Evolutionary conservation across 2,888 invertebrate species (phyloP), one percentile per base, ranked within the genome.

Genomic region (Gortyna flavago): DNA sequence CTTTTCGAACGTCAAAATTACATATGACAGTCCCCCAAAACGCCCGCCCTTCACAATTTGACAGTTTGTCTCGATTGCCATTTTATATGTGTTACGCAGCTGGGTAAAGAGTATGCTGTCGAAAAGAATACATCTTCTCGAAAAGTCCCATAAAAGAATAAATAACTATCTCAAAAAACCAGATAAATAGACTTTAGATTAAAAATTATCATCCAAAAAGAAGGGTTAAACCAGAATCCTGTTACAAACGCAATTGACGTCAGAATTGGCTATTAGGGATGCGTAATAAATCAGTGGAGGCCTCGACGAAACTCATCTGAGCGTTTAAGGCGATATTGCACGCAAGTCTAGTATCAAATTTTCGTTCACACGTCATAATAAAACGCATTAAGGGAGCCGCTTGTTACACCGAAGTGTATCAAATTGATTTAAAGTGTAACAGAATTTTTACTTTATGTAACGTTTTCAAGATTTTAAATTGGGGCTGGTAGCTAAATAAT

Each of bases 341-440:
- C 92, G 93, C 92, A 91, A 94, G 91, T 92, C 88, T 88, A 88
- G 92, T 93, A 94, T 94, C 94, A 94, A 95, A 95, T 94, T 94
- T 94, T 94, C 95, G 93, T 93, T 95, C 93, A 94, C 94, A 95
- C 94, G 75, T 85, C 85, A 91, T 95, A 94, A 95, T 95, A 95
- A 95, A 95, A 95, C 92, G 92, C 92, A 93, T 95, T 95, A 94
- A 85, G 78, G 77, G 71, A 85, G 88, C 71, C 72, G 87, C 62
- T 1, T 88, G 65, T 94, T 80, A 94, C 94, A 95, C 93, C 90
- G 93, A 72, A 75, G 72, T 66, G 90, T 29, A 18, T 9, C 35
- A 66, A 75, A 72, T 72, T 77, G n/a, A 75, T 75, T 75, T 44
- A 1, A 65, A 35, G 3, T 44, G 41, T 59, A 32, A 57, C 29